Evolutionary conservation across 37 sponge, comb jelly and placozoan species (phyloP), one percentile per base, ranked within the genome.

Genomic region (Aphrocallistes beatrix): DNA sequence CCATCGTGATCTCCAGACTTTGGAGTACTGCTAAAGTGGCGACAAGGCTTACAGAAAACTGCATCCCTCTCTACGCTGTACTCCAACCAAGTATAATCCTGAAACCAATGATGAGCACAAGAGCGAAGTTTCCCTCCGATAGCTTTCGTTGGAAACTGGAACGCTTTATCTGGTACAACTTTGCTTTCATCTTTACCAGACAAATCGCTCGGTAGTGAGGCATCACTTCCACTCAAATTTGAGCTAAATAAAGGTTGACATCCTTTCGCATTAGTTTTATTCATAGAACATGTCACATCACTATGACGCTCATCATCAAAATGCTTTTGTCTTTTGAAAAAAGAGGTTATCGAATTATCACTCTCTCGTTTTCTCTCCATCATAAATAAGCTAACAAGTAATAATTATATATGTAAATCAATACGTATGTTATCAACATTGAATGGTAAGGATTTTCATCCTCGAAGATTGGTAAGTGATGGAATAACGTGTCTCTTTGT

Each of bases 361-460:
- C 75, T 60, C 75, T 60, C 75, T 60, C 75, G 75, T 60, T 60
- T 60, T 60, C 21, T 60, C 21, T 60, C 75, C 75, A 60, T 60
- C 21, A 21, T 21, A 60, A 60, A 60, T 60, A 60, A 60, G 75
- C 32, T 32, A 60, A 60, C 75, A 60, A 21, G 10, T 60, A 60
- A 3, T 25, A 60, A 19, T 60, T 60, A 13, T 30, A 60, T 13
- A 60, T 32, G 75, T 32, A 60, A 32, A 60, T 60, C 75, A 60
- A 60, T 60, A 60, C 21, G 75, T 42, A 42, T 16, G 45, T 28
- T 60, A 13, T 60, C 21, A 32, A 60, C 75, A 13, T 19, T 60
- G 75, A 60, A 60, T 60, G 75, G 75, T 60, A 60, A 60, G 75
- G 49, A 47, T 25, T 60, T 60, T 60, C 21, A 3, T 60, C 10